Evolutionary conservation across 2,888 invertebrate species (phyloP), one percentile per base, ranked within the genome.

Genomic region (Dynastes grantii): DNA sequence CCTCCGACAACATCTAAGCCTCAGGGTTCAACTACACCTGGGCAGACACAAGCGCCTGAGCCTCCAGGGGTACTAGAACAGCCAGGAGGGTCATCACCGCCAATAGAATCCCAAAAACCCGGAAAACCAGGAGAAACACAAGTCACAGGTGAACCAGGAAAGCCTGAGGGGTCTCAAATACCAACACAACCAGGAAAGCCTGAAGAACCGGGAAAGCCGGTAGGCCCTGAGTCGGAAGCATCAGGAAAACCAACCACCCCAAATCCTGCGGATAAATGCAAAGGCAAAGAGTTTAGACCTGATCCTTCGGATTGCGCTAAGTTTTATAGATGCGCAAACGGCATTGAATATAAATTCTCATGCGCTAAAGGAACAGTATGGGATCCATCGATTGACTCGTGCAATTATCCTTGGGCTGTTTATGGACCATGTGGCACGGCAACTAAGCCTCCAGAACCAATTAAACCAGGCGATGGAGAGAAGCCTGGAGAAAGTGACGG

Each of bases 251-350:
- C 79, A 61, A 79, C 79, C 61, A 77, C 67, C 22, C 61, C 78
- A 64, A 29, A 40, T 49, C 11, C 8, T 13, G 27, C 40, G 4
- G 70, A 68, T 9, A 80, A 79, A 16, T 95, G 95, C 85, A 89
- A 87, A 16, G 87, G 89, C 81, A 93, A 94, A 86, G 96, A 95
- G 70, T 96, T 94, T 87, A 91, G 93, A 84, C 92, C 92, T 13
- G 92, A 95, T 87, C 90, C 91, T 53, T 89, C 89, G 71, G 91
- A 95, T 85, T 95, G 95, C 85, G 92, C 90, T 79, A 94, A 93
- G 86, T 95, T 95, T 89, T 94, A 94, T 86, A 91, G 95, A 83
- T 95, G 95, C 87, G 94, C 95, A 29, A 90, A 91, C 83, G 92
- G 89, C 73, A 77, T 77, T 27, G 71, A 92, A 88, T 93, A 94